phyloP scores from a whole-genome alignment of 2,888 invertebrate genomes.

The Ametastegia equiseti region DNA sequence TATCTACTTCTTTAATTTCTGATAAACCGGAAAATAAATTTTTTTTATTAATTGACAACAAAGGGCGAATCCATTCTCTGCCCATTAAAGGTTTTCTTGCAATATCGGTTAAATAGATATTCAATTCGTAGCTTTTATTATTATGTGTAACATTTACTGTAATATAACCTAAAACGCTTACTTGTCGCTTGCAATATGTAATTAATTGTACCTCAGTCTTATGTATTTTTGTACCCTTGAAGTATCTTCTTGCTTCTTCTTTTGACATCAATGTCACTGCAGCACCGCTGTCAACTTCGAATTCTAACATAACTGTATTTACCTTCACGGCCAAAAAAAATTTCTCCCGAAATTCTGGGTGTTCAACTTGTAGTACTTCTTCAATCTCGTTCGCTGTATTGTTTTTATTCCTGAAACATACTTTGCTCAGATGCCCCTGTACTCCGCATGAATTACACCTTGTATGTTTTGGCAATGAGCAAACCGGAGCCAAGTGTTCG shows the following conservation, averaged over 20 bases:
- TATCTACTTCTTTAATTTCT: slow-evolving; percentile 9
- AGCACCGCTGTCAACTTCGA: slow-evolving; percentile 54
- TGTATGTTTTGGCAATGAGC: neutral
- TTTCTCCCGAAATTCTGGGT: slow-evolving; percentile 49
- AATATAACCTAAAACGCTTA: slow-evolving; percentile 51
- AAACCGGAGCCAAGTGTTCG: slow-evolving; percentile 34
- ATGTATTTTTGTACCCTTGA: slow-evolving; percentile 16
- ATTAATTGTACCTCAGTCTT: slow-evolving; percentile 50
- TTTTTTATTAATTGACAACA: slow-evolving; percentile 27
- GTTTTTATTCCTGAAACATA: slow-evolving; percentile 23
- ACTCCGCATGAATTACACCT: slow-evolving; percentile 35
- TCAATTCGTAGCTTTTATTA: slow-evolving; percentile 43
- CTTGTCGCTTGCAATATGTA: slow-evolving; percentile 50
- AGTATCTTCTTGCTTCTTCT: slow-evolving; percentile 28
- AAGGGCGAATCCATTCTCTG: slow-evolving; percentile 56
- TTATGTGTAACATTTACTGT: slow-evolving; percentile 39
- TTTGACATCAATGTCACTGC: slow-evolving; percentile 50
- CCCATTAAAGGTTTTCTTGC: slow-evolving; percentile 56
- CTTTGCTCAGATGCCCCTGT: slow-evolving; percentile 41
- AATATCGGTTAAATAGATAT: slow-evolving; percentile 54
- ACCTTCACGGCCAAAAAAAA: slow-evolving; percentile 35
- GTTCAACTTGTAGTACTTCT: slow-evolving; percentile 30
- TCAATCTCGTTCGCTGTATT: neutral
- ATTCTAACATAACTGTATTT: slow-evolving; percentile 42
- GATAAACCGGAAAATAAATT: neutral